Base-by-base conservation (phyloP, 2,113 vertebrate genomes). In the Dunckerocampus dactyliophorus region DNA sequence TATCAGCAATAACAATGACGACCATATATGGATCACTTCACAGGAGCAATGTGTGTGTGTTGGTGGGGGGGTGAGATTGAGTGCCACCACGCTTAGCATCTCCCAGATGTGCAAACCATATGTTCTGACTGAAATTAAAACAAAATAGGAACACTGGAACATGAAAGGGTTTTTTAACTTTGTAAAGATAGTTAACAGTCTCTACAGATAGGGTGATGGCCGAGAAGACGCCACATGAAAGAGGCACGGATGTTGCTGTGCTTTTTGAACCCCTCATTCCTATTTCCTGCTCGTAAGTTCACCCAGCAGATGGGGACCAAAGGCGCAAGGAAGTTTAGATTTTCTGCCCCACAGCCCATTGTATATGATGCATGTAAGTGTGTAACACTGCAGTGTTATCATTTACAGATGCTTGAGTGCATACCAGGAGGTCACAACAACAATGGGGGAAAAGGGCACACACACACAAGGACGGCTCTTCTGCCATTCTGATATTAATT, bases 171-270 rank as follows among this genome's bases (percentile, higher is more conserved):
- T 88, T 88, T 87, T 88, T 81, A 91, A 90, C 93, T 94, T 93
- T 94, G 93, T 92, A 92, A 93, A 92, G 85, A 84, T 82, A 85
- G 86, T 85, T 82, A 81, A 81, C 84, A 84, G 85, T 79, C 63
- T 39, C 69, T 85, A 85, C 85, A 82, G 82, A 91, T 87, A 93
- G 90, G 92, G 90, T 92, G 91, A 90, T 89, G 90, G 91, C 92
- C 92, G 92, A 92, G 90, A 31, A 92, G 89, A 89, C 92, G 92
- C 94, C 95, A 95, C 95, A 97, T 97, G 91, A 95, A 96, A 80
- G 91, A 84, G 65, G 80, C 80, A 73, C 87, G 89, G 90, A 94
- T 93, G 93, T 92, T 91, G 88, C 88, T 81, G 71, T 86, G 87
- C 90, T 90, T 90, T 88, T 84, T 86, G 84, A 81, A 62, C 71